Evolutionary conservation across 2,888 invertebrate genomes (phyloP).

Genomic region (Polyommatus iphigenia): DNA sequence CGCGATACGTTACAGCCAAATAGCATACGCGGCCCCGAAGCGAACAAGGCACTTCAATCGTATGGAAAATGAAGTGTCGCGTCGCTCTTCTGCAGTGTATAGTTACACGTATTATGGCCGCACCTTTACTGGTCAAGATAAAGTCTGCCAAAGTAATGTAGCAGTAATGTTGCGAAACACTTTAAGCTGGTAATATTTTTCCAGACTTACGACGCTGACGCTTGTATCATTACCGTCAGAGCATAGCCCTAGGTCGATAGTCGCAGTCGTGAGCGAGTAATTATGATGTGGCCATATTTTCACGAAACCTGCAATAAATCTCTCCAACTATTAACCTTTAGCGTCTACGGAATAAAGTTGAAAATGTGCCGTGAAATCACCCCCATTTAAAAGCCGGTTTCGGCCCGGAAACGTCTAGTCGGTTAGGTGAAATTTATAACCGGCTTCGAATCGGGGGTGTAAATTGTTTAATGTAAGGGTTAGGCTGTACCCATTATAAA

Average conservation of each 20-base stretch:
- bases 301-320: slow-evolving; percentile 34
- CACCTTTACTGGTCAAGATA: not conserved
- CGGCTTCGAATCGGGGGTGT: slow-evolving; percentile 60
- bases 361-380: slow-evolving; percentile 43
- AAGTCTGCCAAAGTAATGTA: not conserved
- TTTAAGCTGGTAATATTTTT: not conserved
- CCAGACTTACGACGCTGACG: not conserved
- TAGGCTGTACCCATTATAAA: slow-evolving; percentile 41
- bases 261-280: slow-evolving; percentile 41
- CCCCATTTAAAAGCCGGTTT: slow-evolving; percentile 63
- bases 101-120: too few species aligned
- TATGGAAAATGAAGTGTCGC: too few species aligned
- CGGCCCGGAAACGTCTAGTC: slow-evolving; percentile 69
- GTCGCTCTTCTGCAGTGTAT: too few species aligned
- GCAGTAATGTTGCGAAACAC: not conserved
- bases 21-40: too few species aligned
- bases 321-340: slow-evolving; percentile 36
- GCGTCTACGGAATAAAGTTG: slow-evolving; percentile 34
- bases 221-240: slow-evolving; percentile 5
- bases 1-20: too few species aligned
- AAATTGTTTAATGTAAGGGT: slow-evolving; percentile 64
- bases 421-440: slow-evolving; percentile 68
- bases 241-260: slow-evolving; percentile 19
- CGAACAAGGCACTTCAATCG: too few species aligned
- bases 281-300: slow-evolving; percentile 45